phyloP scores from a whole-genome alignment of 2,888 invertebrate species.

The Acrobeloides nanus region DNA sequence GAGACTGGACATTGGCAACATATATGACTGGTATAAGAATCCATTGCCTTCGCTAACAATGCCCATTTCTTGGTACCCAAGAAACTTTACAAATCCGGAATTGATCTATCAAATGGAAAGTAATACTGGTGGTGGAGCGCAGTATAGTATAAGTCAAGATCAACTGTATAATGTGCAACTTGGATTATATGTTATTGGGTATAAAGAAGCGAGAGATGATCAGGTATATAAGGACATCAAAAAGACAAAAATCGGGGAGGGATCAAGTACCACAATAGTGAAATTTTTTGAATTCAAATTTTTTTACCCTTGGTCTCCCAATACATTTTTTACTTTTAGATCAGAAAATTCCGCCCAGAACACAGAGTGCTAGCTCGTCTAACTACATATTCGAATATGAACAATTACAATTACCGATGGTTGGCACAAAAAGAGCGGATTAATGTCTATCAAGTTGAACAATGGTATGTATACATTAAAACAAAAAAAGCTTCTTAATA shows the following conservation, averaged over 20 bases:
- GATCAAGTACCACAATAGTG: too few species aligned
- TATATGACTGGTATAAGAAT: slow-evolving; percentile 52
- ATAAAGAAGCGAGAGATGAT: slow-evolving; percentile 48
- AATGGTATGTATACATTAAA: slow-evolving; percentile 49
- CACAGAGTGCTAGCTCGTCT: slow-evolving; percentile 47
- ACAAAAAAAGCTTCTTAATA: too few species aligned
- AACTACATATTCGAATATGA: slow-evolving; percentile 44
- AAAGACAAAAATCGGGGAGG: too few species aligned
- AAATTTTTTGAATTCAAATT: too few species aligned
- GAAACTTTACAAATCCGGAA: slow-evolving; percentile 53
- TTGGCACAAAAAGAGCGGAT: slow-evolving; percentile 50
- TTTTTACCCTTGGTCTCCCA: too few species aligned
- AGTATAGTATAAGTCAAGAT: slow-evolving; percentile 40
- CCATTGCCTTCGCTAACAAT: slow-evolving; percentile 44
- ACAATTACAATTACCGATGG: slow-evolving; percentile 43
- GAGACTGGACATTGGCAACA: slow-evolving; percentile 48
- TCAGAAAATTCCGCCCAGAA: slow-evolving; percentile 52
- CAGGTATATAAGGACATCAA: slow-evolving; percentile 19
- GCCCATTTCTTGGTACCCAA: slow-evolving; percentile 51
- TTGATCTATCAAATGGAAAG: slow-evolving; percentile 33
- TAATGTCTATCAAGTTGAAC: slow-evolving; percentile 46
- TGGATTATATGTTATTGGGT: slow-evolving; percentile 50
- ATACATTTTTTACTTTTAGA: too few species aligned
- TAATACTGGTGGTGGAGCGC: too few species aligned
- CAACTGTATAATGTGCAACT: slow-evolving; percentile 47